Percentiles rank a stretch among this genome's conserved stretches.
Conservation (phyloP, 2,113 vertebrate species). For the Hyperopisus bebe region DNA sequence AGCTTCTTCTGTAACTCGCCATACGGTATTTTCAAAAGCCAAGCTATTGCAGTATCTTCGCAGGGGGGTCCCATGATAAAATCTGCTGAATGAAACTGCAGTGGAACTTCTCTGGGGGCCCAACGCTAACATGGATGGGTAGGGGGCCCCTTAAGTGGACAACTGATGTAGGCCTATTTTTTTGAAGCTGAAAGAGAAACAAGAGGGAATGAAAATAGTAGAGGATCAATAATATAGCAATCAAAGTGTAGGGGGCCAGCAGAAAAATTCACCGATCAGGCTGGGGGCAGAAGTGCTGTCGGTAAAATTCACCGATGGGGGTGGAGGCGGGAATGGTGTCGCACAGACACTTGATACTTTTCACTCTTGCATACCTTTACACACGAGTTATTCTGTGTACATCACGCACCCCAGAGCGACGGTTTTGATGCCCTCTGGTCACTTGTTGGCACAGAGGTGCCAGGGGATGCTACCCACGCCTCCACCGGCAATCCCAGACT, state of each 20-base stretch:
- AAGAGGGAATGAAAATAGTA: background rate
- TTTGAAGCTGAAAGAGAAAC: background rate
- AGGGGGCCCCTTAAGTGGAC: background rate
- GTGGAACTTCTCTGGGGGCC: background rate
- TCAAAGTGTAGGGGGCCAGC: background rate
- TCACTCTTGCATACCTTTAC: background rate
- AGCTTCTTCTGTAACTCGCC: background rate
- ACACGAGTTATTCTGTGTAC: background rate
- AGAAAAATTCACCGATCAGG: background rate
- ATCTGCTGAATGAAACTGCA: background rate
- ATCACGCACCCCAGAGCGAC: background rate
- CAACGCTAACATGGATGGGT: background rate
- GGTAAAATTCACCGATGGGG: background rate
- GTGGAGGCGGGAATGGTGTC: background rate
- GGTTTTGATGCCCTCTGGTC: background rate
- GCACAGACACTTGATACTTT: background rate
- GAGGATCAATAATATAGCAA: background rate
- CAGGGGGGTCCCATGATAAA: background rate
- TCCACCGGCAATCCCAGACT: slow-evolving; percentile 63
- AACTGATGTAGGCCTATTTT: background rate
- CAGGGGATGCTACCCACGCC: background rate
- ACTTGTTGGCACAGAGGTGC: background rate
- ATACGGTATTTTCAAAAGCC: background rate
- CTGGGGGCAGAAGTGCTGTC: background rate
- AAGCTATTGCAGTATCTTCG: background rate